Percentiles rank a stretch among this genome's conserved stretches.
Conservation (phyloP, 2,888 invertebrate genomes). For the Nowickia ferox region DNA sequence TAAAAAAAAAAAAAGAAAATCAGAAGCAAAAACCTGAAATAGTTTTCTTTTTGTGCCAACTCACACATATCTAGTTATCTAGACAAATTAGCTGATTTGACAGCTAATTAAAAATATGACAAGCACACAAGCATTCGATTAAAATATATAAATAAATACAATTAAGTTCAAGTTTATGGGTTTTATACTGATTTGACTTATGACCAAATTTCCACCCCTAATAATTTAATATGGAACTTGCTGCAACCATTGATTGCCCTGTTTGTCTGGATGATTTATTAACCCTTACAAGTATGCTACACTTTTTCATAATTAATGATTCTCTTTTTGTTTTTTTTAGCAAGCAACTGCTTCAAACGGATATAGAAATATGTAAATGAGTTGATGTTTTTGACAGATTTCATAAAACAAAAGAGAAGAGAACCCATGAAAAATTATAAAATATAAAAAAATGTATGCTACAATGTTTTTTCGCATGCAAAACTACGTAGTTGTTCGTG, state of each 20-base stretch:
- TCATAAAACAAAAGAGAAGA: neutral
- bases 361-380: neutral
- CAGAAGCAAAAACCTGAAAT: neutral
- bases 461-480: neutral
- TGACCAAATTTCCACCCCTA: neutral
- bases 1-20: neutral
- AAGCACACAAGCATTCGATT: neutral
- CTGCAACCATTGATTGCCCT: too few relatives aligned
- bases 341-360: neutral
- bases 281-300: conserved; percentile 6
- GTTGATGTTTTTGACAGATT: conserved; percentile 26
- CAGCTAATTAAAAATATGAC: conserved; percentile 29
- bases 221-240: too few relatives aligned
- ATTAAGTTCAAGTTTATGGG: too few relatives aligned
- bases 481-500: neutral
- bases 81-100: conserved; percentile 13
- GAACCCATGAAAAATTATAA: conserved; percentile 10
- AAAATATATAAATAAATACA: neutral
- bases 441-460: conserved; percentile 25
- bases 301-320: conserved; percentile 37
- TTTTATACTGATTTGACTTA: neutral
- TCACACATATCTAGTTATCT: neutral
- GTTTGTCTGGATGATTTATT: too few relatives aligned
- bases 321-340: too few relatives aligned
- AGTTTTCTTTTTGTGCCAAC: neutral